These are phyloP conservation scores for Argyresthia goedartella DNA, from an alignment of 2,888 invertebrate species.

Conservation along the genomic window DNA sequence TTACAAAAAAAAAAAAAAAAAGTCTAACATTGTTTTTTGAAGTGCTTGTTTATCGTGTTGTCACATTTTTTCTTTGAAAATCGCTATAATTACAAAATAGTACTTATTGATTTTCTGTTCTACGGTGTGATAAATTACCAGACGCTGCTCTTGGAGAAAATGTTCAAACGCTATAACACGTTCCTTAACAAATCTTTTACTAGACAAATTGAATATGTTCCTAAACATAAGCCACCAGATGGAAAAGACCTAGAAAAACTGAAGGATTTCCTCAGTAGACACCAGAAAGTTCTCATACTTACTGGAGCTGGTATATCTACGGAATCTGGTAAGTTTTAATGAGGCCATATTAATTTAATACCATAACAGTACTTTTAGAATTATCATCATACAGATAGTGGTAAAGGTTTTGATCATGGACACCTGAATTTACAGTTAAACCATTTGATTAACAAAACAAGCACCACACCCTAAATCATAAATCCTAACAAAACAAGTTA, in stretches of 20 bases:
- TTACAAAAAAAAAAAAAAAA: no score
- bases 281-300: constrained; percentile 75
- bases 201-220: constrained; percentile 68
- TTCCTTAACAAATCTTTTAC: constrained; percentile 14
- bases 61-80: no score
- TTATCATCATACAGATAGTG: neutral
- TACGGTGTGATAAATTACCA: no score
- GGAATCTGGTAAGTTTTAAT: constrained; percentile 79
- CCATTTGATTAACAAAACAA: no score
- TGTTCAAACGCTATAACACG: neutral
- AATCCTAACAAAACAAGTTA: no score
- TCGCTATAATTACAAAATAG: no score
- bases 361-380: neutral
- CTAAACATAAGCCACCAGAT: constrained; percentile 77
- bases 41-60: no score
- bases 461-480: no score
- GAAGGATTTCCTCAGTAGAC: constrained; percentile 68
- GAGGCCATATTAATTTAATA: neutral
- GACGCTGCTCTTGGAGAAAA: no score
- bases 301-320: constrained; percentile 98
- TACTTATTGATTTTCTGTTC: no score
- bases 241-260: constrained; percentile 71
- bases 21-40: no score
- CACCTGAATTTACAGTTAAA: no score
- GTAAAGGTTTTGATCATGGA: neutral